Evolutionary conservation across 2,888 invertebrate genomes (phyloP).

Genomic region (Scaptomyza flava): DNA sequence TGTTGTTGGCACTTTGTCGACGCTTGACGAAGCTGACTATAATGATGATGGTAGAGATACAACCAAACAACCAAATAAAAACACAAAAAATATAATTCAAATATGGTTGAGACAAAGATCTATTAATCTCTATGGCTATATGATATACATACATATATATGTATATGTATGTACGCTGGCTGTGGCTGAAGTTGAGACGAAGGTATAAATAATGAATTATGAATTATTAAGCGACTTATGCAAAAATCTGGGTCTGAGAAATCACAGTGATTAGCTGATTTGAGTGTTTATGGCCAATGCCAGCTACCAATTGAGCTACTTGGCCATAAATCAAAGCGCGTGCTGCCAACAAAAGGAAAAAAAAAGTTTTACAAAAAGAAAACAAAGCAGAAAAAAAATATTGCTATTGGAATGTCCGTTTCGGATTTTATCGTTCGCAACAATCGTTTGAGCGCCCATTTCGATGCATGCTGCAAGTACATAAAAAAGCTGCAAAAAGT

Average conservation of each 20-base stretch:
- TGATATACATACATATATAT: background rate
- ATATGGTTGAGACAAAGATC: constrained; percentile 53
- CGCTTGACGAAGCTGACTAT: constrained; percentile 50
- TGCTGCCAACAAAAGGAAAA: constrained; percentile 34
- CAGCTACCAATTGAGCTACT: constrained; percentile 47
- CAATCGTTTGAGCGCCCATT: constrained; percentile 21
- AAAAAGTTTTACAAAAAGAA: constrained; percentile 1
- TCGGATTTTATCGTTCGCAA: constrained; percentile 25
- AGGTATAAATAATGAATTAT: constrained; percentile 72
- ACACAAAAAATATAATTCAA: background rate
- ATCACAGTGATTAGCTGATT: constrained; percentile 67
- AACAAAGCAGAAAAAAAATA: constrained; percentile 4
- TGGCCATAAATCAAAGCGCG: constrained; percentile 62
- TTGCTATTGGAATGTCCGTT: constrained; percentile 19
- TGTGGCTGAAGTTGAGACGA: constrained; percentile 20
- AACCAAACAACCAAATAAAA: constrained; percentile 10
- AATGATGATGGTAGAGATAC: constrained; percentile 53
- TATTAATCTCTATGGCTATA: constrained; percentile 51
- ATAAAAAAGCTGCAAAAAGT: constrained; percentile 7
- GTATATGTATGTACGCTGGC: background rate
- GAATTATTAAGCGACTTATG: constrained; percentile 76
- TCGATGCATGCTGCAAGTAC: constrained; percentile 16
- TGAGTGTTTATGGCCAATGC: constrained; percentile 49
- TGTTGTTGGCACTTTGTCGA: constrained; percentile 68
- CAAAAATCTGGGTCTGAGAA: constrained; percentile 60